Percentiles rank a stretch among this genome's conserved stretches.
phyloP scores from a whole-genome alignment of 2,113 vertebrate genomes.

The Nyctibius bracteatus region DNA sequence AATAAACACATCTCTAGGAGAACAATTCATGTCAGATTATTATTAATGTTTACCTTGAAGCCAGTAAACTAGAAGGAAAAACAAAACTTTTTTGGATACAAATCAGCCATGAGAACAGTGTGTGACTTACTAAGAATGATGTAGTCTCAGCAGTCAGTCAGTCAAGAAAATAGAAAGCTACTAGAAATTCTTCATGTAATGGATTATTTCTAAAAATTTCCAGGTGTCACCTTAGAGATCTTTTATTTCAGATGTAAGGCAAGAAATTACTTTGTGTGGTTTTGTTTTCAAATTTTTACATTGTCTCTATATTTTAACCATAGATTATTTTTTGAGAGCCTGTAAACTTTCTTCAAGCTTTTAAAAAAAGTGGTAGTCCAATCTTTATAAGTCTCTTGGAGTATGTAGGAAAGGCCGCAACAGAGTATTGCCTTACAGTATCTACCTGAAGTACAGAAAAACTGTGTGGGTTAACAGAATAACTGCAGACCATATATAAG shows the following conservation, averaged over 20 bases:
- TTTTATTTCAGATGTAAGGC: background rate
- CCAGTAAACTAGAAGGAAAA: background rate
- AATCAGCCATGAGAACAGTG: background rate
- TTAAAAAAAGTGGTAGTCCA: background rate
- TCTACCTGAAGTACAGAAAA: background rate
- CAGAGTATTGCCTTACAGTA: background rate
- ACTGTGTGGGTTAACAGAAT: background rate
- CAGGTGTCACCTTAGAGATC: background rate
- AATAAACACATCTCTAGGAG: background rate
- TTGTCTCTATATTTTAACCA: background rate
- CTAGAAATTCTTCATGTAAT: background rate
- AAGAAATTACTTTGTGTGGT: background rate
- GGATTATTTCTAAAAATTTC: background rate
- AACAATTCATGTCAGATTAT: background rate
- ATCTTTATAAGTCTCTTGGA: background rate
- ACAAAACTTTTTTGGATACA: background rate
- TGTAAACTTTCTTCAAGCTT: background rate
- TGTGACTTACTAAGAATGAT: background rate
- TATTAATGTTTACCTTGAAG: background rate
- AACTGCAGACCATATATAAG: background rate
- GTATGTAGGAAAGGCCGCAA: background rate
- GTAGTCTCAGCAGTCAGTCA: background rate
- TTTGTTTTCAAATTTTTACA: background rate
- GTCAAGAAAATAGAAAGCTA: background rate
- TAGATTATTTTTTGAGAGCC: background rate